These are phyloP conservation scores for Ophion ventricosus DNA, from an alignment of 2,888 invertebrate species.

Conservation along the genomic window DNA sequence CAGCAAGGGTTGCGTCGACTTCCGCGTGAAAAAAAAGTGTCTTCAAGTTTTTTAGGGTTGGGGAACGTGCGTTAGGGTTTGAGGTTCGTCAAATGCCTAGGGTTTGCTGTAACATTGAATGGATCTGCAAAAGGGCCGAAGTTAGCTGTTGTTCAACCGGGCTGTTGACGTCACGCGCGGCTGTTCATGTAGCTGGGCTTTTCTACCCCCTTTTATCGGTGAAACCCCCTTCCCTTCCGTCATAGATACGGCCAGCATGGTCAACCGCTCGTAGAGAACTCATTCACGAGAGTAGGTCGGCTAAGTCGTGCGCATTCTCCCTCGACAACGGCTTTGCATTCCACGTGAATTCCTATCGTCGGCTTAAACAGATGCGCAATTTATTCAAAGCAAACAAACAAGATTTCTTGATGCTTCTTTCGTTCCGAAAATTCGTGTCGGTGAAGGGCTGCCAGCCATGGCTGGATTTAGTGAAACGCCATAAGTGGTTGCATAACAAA, in stretches of 20 bases:
- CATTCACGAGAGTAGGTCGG: conserved; percentile 64
- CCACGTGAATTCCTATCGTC: conserved; percentile 52
- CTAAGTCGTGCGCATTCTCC: conserved; percentile 53
- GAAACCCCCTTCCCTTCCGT: conserved; percentile 28
- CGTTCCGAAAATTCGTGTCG: neutral
- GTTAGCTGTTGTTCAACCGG: conserved; percentile 50
- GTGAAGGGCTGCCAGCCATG: neutral
- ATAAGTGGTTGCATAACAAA: neutral
- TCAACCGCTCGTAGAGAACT: conserved; percentile 59
- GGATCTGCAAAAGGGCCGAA: conserved; percentile 46
- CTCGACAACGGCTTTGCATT: conserved; percentile 54
- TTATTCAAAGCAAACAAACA: conserved; percentile 37
- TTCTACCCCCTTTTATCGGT: neutral
- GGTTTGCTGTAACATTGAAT: conserved; percentile 38
- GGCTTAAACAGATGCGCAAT: conserved; percentile 19
- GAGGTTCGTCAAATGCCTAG: neutral
- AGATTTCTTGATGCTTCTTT: neutral
- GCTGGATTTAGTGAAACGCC: neutral
- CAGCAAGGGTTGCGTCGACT: neutral
- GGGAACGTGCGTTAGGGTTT: no score
- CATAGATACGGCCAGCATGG: conserved; percentile 44
- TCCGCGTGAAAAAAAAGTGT: neutral
- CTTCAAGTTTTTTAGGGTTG: neutral
- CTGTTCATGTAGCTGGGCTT: conserved; percentile 14
- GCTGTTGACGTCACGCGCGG: conserved; percentile 53